Base-by-base conservation (phyloP, 2,888 invertebrate genomes). In the Mamestra brassicae region DNA sequence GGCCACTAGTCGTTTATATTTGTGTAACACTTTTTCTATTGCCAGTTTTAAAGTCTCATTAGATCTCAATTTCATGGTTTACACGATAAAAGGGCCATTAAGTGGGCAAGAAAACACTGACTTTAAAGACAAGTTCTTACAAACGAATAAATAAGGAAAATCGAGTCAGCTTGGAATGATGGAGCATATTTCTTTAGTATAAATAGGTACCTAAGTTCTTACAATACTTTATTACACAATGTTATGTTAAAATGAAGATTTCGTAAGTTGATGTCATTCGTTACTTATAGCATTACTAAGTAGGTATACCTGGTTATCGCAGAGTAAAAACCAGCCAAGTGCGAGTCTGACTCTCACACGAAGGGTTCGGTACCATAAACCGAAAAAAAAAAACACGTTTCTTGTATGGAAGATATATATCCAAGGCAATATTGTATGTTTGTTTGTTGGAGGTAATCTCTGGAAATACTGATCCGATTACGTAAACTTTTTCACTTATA, bases 41-140 rank as follows among this genome's bases (percentile, higher is more conserved):
- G 26, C 17, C 50, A 54, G 60, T 60, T 82, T 74, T 34, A 50
- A 74, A 69, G 69, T 72, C 72, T 70, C 83, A 85, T 85, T 79
- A 74, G 42, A 68, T 74, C 34, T 55, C 60, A 74, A 85, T 85
- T 85, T 85, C 82, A 85, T 76, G 84, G 82, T 82, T 60, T 70
- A 36, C 38, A 38, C 47, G 50, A 76, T 80, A 68, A 80, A 74
- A 77, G 77, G 70, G 73, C 61, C 64, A 57, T 13, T 81, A 64
- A 79, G 65, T 74, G 50, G 15, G 17, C 26, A 78, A 75, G 74
- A 84, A 81, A 76, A 62, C n/a, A 36, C 10, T 17, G 42, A 13
- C 11, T 71, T 64, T 60, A 42, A 72, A 54, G 38, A 63, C 38
- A 45, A 50, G 34, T 76, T 77, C 61, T 70, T 63, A n/a, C 62